These are phyloP conservation scores for Amniataba percoides DNA, from an alignment of 2,797 vertebrate species.

Conservation along the genomic window DNA sequence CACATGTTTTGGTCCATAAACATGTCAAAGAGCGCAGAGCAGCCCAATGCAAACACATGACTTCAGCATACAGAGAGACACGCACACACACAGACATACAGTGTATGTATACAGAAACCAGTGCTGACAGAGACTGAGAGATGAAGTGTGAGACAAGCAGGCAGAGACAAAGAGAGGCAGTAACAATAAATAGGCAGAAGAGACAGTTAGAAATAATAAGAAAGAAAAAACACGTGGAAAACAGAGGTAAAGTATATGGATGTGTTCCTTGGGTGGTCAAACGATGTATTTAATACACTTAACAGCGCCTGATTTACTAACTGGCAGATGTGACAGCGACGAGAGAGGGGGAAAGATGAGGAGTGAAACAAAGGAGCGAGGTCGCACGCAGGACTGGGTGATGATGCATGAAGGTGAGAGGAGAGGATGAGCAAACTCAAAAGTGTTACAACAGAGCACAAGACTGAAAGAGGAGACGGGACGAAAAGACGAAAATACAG, in stretches of 20 bases:
- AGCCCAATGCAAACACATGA: slow-evolving; percentile 79
- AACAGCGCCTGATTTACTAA: slow-evolving; percentile 73
- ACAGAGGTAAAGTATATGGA: slow-evolving; percentile 7
- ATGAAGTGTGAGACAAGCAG: slow-evolving; percentile 54
- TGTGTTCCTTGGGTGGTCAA: slow-evolving; percentile 62
- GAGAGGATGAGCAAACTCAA: slow-evolving; percentile 23
- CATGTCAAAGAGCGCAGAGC: slow-evolving; percentile 63
- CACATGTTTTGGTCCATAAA: slow-evolving; percentile 68
- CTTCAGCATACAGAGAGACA: slow-evolving; percentile 56
- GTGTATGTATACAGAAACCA: slow-evolving; percentile 26
- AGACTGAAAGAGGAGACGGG: slow-evolving; percentile 43
- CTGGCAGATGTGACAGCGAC: slow-evolving; percentile 68
- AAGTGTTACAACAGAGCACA: slow-evolving; percentile 14
- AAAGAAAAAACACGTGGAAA: slow-evolving; percentile 25
- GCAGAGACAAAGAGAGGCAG: slow-evolving; percentile 31
- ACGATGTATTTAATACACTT: slow-evolving; percentile 61
- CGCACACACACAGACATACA: slow-evolving; percentile 8
- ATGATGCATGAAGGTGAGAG: slow-evolving; percentile 54
- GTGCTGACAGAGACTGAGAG: slow-evolving; percentile 60
- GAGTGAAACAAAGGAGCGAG: slow-evolving; percentile 47
- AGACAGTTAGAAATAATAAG: slow-evolving; percentile 26
- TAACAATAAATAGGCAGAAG: slow-evolving; percentile 46
- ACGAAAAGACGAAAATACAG: slow-evolving; percentile 23
- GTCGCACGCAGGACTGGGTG: slow-evolving; percentile 47
- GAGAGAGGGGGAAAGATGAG: slow-evolving; percentile 61